Evolutionary conservation across 2,888 invertebrate genomes (phyloP).

Genomic region (Crocallis elinguaria): DNA sequence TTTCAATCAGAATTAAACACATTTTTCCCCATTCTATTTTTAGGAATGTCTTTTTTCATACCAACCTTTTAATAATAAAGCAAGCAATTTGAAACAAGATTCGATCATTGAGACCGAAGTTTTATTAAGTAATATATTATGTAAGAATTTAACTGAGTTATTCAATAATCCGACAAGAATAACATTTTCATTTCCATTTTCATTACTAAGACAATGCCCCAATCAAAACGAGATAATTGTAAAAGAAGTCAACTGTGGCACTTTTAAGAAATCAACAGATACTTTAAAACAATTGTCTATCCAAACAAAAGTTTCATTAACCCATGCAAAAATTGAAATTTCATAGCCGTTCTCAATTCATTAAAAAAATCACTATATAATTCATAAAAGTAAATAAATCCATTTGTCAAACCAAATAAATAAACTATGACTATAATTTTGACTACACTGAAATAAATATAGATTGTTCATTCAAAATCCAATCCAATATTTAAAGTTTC

Average conservation of each 20-base stretch:
- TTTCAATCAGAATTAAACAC: too few relatives aligned
- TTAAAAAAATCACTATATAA: conserved; percentile 34
- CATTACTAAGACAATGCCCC: conserved; percentile 57
- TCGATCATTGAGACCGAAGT: too few relatives aligned
- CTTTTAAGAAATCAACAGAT: conserved; percentile 39
- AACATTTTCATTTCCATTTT: background rate
- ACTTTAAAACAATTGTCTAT: conserved; percentile 31
- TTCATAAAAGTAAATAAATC: conserved; percentile 62
- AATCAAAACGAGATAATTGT: conserved; percentile 45
- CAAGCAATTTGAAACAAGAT: too few relatives aligned
- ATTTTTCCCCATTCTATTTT: too few relatives aligned
- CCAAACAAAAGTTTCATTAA: conserved; percentile 30
- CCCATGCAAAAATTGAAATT: conserved; percentile 10
- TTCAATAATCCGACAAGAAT: background rate
- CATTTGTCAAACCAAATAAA: conserved; percentile 63
- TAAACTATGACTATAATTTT: conserved; percentile 37
- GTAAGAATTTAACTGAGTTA: background rate
- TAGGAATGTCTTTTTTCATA: too few relatives aligned
- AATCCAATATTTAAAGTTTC: too few relatives aligned
- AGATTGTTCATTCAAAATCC: background rate
- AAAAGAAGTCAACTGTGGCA: conserved; percentile 64
- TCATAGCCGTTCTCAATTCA: conserved; percentile 34
- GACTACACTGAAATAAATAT: conserved; percentile 36
- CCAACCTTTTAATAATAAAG: too few relatives aligned
- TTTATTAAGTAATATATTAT: too few relatives aligned